Base-by-base conservation (phyloP, 1,140 invertebrate genomes). In the Hycleus phaleratus region DNA sequence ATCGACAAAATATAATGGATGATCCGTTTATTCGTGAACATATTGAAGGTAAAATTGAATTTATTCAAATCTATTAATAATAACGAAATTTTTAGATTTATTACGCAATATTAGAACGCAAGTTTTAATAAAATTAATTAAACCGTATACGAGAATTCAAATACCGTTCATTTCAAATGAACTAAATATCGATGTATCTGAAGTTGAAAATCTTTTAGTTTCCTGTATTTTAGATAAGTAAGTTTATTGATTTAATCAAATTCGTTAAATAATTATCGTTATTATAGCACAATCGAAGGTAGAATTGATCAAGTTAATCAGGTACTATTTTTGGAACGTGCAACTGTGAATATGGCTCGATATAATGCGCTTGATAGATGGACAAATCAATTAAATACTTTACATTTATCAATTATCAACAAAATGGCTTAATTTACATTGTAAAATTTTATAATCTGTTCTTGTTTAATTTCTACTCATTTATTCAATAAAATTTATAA, bases 21-120 rank as follows among this genome's bases (percentile, higher is more conserved):
- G 97, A 99, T 81, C 95, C 93, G 4, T 99, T 99, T 75, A 99
- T 99, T 69, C 81, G 95, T 68, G 97, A 99, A 76, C 96, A 99
- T 71, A 98, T 99, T 73, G 97, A 98, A 84, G 85, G 84, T 84
- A 73, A 61, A 60, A 56, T 40, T 51, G 18, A 18, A 18, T 18
- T 18, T 46, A 26, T 53, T n/a, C 24, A 43, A 46, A 18, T 18
- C 18, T 18, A 18, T 44, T 53, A 46, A 25, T 47, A 25, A 8
- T 62, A 43, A 32, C 49, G 43, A 61, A 73, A 57, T 58, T 77
- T 81, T 61, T 69, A 86, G 97, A 98, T 81, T 78, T 99, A 38
- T 76, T 99, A 46, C 80, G 93, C 44, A 99, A 99, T 77, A 98
- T 99, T 67, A 81, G 97, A 59, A 99, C 95, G n/a, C 95, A 91